phyloP scores from a whole-genome alignment of 2,113 vertebrate species.

The Plecturocebus donacophilus region DNA sequence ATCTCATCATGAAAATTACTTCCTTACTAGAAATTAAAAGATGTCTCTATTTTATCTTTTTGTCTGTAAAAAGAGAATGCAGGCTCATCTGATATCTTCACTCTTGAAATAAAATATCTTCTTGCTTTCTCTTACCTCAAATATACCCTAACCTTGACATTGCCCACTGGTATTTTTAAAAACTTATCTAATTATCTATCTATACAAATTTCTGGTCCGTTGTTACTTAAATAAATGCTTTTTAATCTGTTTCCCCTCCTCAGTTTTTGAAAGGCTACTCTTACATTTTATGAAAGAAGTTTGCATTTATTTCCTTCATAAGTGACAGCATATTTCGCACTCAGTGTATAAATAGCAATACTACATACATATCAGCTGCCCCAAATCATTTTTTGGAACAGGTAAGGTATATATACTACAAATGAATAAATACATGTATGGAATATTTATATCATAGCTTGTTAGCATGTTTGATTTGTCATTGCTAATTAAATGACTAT shows the following conservation, averaged over 20 bases:
- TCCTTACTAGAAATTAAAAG: slow-evolving; percentile 56
- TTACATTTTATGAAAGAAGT: slow-evolving; percentile 21
- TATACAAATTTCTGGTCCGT: background rate
- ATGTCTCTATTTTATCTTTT: background rate
- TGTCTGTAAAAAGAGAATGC: background rate
- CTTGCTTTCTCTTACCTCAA: background rate
- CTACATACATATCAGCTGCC: background rate
- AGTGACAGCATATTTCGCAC: background rate
- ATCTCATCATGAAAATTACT: slow-evolving; percentile 36
- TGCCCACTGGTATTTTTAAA: background rate
- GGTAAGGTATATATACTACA: slow-evolving; percentile 42
- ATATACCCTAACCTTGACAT: background rate
- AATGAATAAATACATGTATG: slow-evolving; percentile 23
- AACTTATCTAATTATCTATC: background rate
- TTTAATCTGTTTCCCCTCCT: background rate
- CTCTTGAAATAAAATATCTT: background rate
- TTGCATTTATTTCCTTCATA: slow-evolving; percentile 5
- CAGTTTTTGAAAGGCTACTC: background rate
- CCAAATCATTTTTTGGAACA: slow-evolving; percentile 23
- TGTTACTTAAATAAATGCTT: slow-evolving; percentile 1
- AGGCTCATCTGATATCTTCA: background rate
- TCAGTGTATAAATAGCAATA: slow-evolving; percentile 30
- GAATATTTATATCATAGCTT: slow-evolving; percentile 27
- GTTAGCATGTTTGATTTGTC: slow-evolving; percentile 55
- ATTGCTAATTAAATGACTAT: slow-evolving; percentile 28